A percentile compares a stretch with the other conserved stretches of the same genome.
These are phyloP conservation scores for Pipistrellus kuhlii DNA, from an alignment of 2,797 vertebrate genomes.

Conservation along the genomic window DNA sequence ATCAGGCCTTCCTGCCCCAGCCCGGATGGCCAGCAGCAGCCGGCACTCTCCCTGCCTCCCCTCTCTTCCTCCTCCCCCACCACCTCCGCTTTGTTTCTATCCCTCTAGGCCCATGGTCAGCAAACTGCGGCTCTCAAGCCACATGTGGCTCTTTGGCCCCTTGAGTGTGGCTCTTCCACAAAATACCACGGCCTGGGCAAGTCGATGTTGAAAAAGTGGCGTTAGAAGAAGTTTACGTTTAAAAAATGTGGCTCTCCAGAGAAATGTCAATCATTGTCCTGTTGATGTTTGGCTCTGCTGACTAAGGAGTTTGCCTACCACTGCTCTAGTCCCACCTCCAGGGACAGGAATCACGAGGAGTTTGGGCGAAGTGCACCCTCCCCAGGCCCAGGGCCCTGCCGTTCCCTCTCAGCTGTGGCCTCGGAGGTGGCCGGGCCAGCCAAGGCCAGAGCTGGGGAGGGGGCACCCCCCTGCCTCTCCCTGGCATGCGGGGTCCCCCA, in stretches of 20 bases:
- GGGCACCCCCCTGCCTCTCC: background rate
- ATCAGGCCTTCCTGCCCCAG: background rate
- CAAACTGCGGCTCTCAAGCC: too few species aligned
- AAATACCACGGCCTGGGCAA: too few species aligned
- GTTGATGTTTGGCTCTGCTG: too few species aligned
- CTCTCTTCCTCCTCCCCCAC: background rate
- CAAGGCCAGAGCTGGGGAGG: background rate
- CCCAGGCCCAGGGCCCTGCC: background rate
- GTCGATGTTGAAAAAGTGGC: too few species aligned
- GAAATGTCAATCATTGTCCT: too few species aligned
- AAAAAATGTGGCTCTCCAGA: too few species aligned
- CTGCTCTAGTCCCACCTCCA: too few species aligned
- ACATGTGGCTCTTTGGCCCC: too few species aligned
- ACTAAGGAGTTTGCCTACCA: too few species aligned
- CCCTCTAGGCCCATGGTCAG: background rate
- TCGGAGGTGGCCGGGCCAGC: background rate
- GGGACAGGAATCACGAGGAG: background rate
- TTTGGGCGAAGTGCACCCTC: background rate
- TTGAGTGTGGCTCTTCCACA: too few species aligned
- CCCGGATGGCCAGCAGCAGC: background rate
- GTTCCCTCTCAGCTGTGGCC: background rate
- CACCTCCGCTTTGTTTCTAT: background rate
- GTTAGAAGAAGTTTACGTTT: too few species aligned
- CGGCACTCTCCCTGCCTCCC: rapidly evolving
- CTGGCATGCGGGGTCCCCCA: background rate